Evolutionary conservation across 2,888 invertebrate species (phyloP).

Genomic region (Catotricha subobsoleta): DNA sequence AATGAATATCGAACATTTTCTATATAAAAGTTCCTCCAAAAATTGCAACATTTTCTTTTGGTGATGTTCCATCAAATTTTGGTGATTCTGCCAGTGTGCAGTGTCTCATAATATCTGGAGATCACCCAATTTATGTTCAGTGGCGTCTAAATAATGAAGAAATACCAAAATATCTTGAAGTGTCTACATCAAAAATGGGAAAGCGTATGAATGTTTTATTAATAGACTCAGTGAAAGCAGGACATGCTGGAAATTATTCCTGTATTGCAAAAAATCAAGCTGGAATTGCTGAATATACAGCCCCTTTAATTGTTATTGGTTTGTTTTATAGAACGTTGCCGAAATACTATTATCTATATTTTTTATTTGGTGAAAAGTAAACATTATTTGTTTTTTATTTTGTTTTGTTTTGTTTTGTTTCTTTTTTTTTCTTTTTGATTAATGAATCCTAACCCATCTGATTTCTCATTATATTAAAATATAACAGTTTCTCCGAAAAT

Average conservation of each 20-base stretch:
- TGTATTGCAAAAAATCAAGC: slow-evolving; percentile 39
- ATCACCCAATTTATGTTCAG: slow-evolving; percentile 43
- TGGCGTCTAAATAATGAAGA: slow-evolving; percentile 42
- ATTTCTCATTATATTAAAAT: slow-evolving; percentile 5
- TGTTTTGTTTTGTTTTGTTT: background rate
- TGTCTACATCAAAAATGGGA: slow-evolving; percentile 33
- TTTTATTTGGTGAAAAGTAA: background rate
- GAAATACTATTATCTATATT: too few species aligned
- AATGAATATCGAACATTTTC: too few species aligned
- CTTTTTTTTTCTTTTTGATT: background rate
- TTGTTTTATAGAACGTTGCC: slow-evolving; percentile 13
- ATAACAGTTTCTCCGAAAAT: slow-evolving; percentile 53
- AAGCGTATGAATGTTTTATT: slow-evolving; percentile 44
- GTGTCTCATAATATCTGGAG: slow-evolving; percentile 42
- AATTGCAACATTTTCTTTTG: slow-evolving; percentile 51
- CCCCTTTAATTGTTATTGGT: slow-evolving; percentile 40
- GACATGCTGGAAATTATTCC: slow-evolving; percentile 41
- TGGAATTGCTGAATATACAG: slow-evolving; percentile 35
- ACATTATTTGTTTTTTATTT: background rate
- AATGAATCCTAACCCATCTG: too few species aligned
- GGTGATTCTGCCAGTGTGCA: slow-evolving; percentile 43
- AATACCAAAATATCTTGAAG: slow-evolving; percentile 32
- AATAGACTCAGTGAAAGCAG: slow-evolving; percentile 36
- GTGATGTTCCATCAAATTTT: slow-evolving; percentile 44
- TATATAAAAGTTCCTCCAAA: slow-evolving; percentile 61